Conservation (phyloP, 2,113 vertebrate species). For the Phainopepla nitens region DNA sequence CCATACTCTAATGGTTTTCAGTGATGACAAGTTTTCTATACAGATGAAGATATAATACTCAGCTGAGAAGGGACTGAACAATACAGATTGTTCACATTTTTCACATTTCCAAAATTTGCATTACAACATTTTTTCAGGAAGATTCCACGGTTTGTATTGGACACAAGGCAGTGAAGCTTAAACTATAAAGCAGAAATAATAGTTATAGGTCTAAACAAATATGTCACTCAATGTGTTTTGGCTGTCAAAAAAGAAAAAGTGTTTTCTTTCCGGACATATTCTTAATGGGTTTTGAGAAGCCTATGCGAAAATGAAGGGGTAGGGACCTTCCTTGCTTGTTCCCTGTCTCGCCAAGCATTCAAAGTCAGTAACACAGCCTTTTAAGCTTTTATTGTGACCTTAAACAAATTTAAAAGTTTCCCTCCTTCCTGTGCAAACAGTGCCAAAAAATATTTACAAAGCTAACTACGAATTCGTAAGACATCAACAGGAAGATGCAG, state of each 20-base stretch:
- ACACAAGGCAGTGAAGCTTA: not conserved
- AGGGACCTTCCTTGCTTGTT: not conserved
- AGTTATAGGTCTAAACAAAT: not conserved
- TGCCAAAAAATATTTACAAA: not conserved
- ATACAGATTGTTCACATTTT: not conserved
- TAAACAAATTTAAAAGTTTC: not conserved
- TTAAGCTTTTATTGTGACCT: not conserved
- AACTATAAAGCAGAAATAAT: not conserved
- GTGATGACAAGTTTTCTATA: not conserved
- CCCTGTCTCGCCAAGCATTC: not conserved
- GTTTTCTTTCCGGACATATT: not conserved
- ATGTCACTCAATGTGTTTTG: not conserved
- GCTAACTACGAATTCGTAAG: not conserved
- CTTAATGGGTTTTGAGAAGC: not conserved
- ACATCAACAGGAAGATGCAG: not conserved
- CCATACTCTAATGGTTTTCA: not conserved
- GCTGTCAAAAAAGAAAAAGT: not conserved
- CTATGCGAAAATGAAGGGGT: not conserved
- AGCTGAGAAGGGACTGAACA: not conserved
- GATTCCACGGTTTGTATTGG: not conserved
- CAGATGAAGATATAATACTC: not conserved
- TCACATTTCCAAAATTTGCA: not conserved
- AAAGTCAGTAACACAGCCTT: not conserved
- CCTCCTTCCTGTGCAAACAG: not conserved
- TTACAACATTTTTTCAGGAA: not conserved